Conservation (phyloP, 2,888 invertebrate genomes). For the Acleris emargana region DNA sequence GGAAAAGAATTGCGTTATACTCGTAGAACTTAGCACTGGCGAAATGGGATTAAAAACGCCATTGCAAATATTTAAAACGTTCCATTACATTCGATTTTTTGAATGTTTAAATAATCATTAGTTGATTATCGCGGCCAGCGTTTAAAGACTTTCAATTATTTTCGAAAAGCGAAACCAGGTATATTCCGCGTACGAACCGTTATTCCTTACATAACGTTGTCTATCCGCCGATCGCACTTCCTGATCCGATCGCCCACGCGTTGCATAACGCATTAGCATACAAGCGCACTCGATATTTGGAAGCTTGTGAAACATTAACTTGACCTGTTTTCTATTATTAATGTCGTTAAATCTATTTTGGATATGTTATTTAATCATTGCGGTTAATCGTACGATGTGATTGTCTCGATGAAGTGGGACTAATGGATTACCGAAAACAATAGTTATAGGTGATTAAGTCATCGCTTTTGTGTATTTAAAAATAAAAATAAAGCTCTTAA, state of each 20-base stretch:
- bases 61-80: not conserved
- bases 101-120: slow-evolving; percentile 1
- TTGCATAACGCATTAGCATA: slow-evolving; percentile 39
- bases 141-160: slow-evolving; percentile 18
- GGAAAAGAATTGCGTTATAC: not conserved
- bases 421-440: too few relatives aligned
- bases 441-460: too few relatives aligned
- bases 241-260: slow-evolving; percentile 39
- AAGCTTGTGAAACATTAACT: slow-evolving; percentile 40
- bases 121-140: not conserved
- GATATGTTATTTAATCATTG: slow-evolving; percentile 25
- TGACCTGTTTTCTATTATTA: slow-evolving; percentile 38
- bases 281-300: slow-evolving; percentile 37
- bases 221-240: slow-evolving; percentile 35
- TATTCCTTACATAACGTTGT: slow-evolving; percentile 26
- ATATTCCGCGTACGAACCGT: slow-evolving; percentile 19
- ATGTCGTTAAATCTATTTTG: slow-evolving; percentile 21
- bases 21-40: slow-evolving; percentile 3
- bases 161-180: slow-evolving; percentile 10
- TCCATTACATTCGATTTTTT: not conserved
- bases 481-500: not conserved
- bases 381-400: slow-evolving; percentile 10
- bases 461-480: too few relatives aligned
- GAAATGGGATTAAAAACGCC: not conserved
- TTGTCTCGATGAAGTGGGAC: not conserved